A percentile compares a stretch with the other conserved stretches of the same genome.
Evolutionary conservation across 53 echinoderm and acorn worm species (phyloP).

Genomic region (Holothuria leucospilota): DNA sequence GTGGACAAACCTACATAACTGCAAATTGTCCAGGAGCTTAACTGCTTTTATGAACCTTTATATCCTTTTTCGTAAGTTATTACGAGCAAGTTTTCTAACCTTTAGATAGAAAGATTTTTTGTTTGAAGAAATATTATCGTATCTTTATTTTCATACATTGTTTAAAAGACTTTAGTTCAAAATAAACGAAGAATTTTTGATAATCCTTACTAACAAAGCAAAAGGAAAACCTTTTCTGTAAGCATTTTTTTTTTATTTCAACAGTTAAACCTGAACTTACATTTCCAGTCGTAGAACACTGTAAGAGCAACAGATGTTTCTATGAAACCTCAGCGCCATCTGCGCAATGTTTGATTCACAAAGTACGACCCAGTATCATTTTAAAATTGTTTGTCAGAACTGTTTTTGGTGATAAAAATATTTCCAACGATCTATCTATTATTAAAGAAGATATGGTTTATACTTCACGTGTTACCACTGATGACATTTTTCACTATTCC

Average conservation of each 20-base stretch:
- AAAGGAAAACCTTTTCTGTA: background rate
- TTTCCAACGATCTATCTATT: background rate
- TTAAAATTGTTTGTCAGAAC: background rate
- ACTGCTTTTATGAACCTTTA: too few relatives aligned
- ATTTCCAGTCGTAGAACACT: background rate
- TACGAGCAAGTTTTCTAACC: too few relatives aligned
- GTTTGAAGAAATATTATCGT: too few relatives aligned
- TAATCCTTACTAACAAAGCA: too few relatives aligned
- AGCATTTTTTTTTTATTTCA: background rate
- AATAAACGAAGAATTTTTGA: too few relatives aligned
- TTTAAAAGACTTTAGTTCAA: too few relatives aligned
- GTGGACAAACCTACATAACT: too few relatives aligned
- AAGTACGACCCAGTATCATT: background rate
- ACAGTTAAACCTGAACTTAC: background rate
- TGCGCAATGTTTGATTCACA: background rate
- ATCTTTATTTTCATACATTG: too few relatives aligned
- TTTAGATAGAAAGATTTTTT: too few relatives aligned
- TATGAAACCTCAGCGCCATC: background rate
- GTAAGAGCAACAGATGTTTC: background rate
- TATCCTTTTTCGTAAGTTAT: too few relatives aligned
- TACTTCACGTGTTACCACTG: background rate
- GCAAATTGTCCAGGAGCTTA: too few relatives aligned
- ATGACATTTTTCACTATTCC: background rate
- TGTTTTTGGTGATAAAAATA: background rate
- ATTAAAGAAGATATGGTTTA: background rate